These are phyloP conservation scores for Poeciliopsis retropinna DNA, from an alignment of 2,113 vertebrate species.

Conservation along the genomic window DNA sequence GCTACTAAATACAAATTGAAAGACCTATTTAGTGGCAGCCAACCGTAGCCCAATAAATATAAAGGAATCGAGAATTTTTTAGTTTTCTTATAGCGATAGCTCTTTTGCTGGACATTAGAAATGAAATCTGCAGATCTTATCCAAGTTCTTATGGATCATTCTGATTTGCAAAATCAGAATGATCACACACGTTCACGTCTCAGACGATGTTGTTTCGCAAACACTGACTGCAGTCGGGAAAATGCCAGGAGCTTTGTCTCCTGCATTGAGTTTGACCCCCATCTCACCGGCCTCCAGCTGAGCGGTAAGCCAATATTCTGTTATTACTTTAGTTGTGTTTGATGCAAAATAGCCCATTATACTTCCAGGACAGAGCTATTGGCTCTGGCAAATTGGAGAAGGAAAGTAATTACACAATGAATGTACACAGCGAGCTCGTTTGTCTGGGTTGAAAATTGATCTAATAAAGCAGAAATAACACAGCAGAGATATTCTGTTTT, in stretches of 20 bases:
- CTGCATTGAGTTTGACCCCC: constrained; percentile 49
- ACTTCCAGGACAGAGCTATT: constrained; percentile 49
- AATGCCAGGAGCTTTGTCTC: constrained; percentile 37
- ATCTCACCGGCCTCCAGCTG: constrained; percentile 46
- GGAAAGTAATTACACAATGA: constrained; percentile 54
- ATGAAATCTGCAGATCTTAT: background rate
- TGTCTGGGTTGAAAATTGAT: constrained; percentile 50
- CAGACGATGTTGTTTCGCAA: constrained; percentile 2
- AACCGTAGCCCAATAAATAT: too few species aligned
- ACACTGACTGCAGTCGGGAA: constrained; percentile 31
- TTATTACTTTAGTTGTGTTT: constrained; percentile 61
- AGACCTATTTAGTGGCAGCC: too few species aligned
- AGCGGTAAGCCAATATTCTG: constrained; percentile 63
- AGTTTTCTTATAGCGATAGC: too few species aligned
- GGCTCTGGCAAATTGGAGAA: constrained; percentile 59
- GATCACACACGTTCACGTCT: constrained; percentile 15
- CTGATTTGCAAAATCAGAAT: constrained; percentile 7
- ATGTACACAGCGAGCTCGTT: constrained; percentile 51
- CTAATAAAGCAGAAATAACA: constrained; percentile 61
- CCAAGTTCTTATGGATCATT: too few species aligned
- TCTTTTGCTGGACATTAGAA: background rate
- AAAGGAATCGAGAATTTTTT: too few species aligned
- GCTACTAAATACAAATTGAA: too few species aligned
- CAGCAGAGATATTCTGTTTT: constrained; percentile 34
- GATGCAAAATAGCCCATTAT: constrained; percentile 62